Evolutionary conservation across 2,113 vertebrate genomes (phyloP), one percentile per base, ranked within the genome.

Genomic region (Prionailurus bengalensis): DNA sequence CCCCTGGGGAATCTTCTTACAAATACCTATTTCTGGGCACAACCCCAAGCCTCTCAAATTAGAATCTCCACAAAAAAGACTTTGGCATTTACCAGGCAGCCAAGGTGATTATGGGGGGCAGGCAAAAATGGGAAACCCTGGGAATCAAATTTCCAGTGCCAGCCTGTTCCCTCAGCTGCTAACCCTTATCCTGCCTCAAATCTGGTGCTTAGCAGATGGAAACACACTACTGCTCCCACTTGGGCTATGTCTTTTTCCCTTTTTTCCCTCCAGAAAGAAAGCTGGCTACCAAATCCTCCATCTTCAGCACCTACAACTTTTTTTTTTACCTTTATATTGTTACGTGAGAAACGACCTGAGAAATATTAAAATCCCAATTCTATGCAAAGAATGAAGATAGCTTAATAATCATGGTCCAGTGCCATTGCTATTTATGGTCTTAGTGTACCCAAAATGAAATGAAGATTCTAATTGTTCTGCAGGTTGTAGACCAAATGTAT

Each of bases 291-390:
- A 94, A 93, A 78, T 79, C 53, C 61, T 89, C 12, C 29, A 25
- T 78, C 53, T 53, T 89, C 65, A 83, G 21, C 74, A 94, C 89
- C 92, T 96, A 76, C 82, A 78, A 76, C n/a, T 82, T 21, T 66
- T 84, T 96, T 79, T 78, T 33, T 68, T 45, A 45, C 45, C 14
- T 89, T 25, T 66, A 21, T 10, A 89, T 61, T 86, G 42, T 68
- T 85, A 92, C 5, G 5, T 78, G 31, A 91, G 53, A 96, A 84
- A 80, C 33, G 31, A 78, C 48, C 53, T 95, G 36, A 15, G 23
- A 68, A 92, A 11, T 7, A 61, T 71, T 88, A 63, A 95, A 85
- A 83, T 73, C 19, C 10, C 29, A 89, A 13, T 88, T 61, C 66
- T 89, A 42, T 83, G 25, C 33, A 86, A 91, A 92, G 73, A 36